phyloP scores from a whole-genome alignment of 2,113 vertebrate genomes.

The Crotalus horridus region DNA sequence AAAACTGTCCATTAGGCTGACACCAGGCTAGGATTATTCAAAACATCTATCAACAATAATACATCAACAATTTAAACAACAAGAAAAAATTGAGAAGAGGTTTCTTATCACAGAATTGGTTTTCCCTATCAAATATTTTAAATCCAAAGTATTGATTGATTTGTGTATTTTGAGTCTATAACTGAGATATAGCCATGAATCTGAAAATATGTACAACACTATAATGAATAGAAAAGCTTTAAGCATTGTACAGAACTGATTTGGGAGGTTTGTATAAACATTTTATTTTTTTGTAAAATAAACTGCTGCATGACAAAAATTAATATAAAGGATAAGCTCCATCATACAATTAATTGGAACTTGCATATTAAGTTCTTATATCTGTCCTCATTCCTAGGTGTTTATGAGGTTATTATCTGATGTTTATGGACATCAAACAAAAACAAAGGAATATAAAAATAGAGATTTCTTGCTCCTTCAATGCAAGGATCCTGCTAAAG shows the following conservation, averaged over 20 bases:
- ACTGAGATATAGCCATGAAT: neutral
- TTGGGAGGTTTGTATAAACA: neutral
- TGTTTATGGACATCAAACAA: slow-evolving; percentile 20
- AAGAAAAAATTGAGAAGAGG: neutral
- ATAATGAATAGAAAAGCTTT: neutral
- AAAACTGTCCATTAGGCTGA: neutral
- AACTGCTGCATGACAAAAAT: neutral
- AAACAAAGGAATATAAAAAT: slow-evolving; percentile 42
- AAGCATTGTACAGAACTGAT: neutral
- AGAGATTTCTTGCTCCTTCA: slow-evolving; percentile 45
- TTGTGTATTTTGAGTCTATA: neutral
- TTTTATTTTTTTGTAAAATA: neutral
- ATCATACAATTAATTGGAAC: neutral
- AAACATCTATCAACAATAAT: neutral
- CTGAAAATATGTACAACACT: neutral
- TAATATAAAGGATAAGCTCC: neutral
- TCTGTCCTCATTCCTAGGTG: slow-evolving; percentile 10
- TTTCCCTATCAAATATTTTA: neutral
- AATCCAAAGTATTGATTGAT: neutral
- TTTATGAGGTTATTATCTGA: slow-evolving; percentile 35
- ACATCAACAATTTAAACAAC: neutral
- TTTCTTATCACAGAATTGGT: neutral
- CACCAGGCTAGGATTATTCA: neutral
- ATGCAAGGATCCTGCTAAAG: slow-evolving; percentile 52
- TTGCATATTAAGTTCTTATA: neutral